A percentile compares a stretch with the other conserved stretches of the same genome.
phyloP scores from a whole-genome alignment of 2,797 vertebrate species.

The Mionectes olivaceus region DNA sequence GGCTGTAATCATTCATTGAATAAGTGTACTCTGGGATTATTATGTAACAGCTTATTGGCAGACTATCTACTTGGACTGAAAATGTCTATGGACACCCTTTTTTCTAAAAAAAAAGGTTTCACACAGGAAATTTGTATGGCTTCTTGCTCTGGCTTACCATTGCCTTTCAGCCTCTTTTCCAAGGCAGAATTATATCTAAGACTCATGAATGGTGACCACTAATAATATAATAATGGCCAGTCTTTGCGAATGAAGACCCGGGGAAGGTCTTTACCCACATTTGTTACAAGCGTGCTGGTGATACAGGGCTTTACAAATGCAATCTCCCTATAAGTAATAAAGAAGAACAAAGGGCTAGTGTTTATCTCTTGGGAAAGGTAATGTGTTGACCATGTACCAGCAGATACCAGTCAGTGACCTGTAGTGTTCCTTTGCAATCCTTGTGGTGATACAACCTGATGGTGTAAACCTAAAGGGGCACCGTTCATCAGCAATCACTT shows the following conservation, averaged over 20 bases:
- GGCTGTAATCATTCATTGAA: neutral
- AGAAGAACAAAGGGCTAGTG: neutral
- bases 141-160: neutral
- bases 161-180: neutral
- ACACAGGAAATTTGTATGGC: neutral
- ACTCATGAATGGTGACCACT: neutral
- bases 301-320: too few species aligned
- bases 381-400: neutral
- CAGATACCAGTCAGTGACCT: neutral
- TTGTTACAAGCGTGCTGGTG: too few species aligned
- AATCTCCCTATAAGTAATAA: neutral
- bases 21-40: neutral
- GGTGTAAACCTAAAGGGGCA: neutral
- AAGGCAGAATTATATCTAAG: neutral
- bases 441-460: neutral
- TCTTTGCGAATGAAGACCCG: too few species aligned
- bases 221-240: too few species aligned
- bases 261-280: too few species aligned
- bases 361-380: neutral
- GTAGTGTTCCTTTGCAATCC: neutral
- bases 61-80: neutral
- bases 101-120: neutral
- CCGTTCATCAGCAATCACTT: neutral
- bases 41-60: neutral
- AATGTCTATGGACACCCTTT: neutral